Conservation (phyloP, 1,140 invertebrate genomes). For the Brachionus plicatilis region DNA sequence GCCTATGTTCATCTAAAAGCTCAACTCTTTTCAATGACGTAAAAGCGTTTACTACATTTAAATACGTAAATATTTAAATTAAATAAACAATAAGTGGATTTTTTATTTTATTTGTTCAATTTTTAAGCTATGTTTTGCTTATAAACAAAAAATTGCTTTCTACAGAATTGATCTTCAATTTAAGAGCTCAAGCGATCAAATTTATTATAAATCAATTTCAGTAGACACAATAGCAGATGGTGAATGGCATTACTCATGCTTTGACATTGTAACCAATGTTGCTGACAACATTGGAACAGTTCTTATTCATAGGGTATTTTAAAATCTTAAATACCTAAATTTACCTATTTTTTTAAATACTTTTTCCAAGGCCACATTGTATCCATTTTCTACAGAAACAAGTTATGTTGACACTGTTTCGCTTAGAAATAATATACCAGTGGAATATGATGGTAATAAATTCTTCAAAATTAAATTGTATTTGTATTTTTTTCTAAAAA, state of each 20-base stretch:
- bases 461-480: not conserved
- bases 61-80: not conserved
- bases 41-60: not conserved
- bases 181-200: not conserved
- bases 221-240: not conserved
- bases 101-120: not conserved
- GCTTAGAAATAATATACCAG: not conserved
- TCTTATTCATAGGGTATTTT: not conserved
- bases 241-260: conserved; percentile 28
- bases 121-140: conserved; percentile 36
- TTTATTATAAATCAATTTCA: not conserved
- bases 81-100: not conserved
- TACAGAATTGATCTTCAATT: not conserved
- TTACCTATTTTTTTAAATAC: not conserved
- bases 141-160: not conserved
- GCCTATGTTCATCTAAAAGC: conserved; percentile 17
- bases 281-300: not conserved
- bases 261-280: not conserved
- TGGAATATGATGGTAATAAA: not conserved
- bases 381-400: not conserved
- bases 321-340: too few relatives aligned
- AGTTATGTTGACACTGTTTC: not conserved
- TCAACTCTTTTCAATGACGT: not conserved
- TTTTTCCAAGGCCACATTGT: not conserved
- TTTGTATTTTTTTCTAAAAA: too few relatives aligned